Conservation (phyloP, 2,113 vertebrate genomes). For the Heliornis fulica region DNA sequence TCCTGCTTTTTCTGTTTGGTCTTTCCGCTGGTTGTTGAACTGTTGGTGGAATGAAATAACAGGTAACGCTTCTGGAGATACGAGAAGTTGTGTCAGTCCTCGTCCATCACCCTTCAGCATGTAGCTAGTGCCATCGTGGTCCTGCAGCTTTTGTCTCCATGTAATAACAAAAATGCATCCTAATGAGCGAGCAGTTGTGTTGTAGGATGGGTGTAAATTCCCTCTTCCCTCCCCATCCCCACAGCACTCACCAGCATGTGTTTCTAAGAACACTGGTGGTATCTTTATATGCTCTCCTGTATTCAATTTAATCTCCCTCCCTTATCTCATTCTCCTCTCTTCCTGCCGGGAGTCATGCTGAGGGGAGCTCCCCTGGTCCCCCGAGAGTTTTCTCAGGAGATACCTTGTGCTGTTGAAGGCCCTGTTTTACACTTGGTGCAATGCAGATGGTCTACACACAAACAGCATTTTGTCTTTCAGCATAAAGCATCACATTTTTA, state of each 20-base stretch:
- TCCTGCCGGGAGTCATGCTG: background rate
- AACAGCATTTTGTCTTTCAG: background rate
- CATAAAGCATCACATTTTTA: background rate
- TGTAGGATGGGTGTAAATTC: background rate
- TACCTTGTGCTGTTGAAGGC: background rate
- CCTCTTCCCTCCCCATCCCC: background rate
- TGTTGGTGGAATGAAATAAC: background rate
- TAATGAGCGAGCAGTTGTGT: background rate
- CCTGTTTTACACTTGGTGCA: background rate
- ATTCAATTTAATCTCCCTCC: constrained; percentile 48
- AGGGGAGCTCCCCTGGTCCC: background rate
- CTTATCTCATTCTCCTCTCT: constrained; percentile 33
- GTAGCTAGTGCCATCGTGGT: background rate
- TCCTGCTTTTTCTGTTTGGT: background rate
- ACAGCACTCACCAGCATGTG: background rate
- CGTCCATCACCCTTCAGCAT: background rate
- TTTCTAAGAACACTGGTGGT: background rate
- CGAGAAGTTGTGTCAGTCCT: background rate
- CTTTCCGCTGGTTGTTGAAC: background rate
- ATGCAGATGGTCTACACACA: background rate
- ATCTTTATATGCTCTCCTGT: background rate
- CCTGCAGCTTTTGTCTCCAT: background rate
- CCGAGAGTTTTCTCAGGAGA: background rate
- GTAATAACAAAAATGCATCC: background rate
- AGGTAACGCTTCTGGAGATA: background rate